These are phyloP conservation scores for Phylloscopus trochiloides DNA, from an alignment of 2,113 vertebrate species.

Conservation along the genomic window DNA sequence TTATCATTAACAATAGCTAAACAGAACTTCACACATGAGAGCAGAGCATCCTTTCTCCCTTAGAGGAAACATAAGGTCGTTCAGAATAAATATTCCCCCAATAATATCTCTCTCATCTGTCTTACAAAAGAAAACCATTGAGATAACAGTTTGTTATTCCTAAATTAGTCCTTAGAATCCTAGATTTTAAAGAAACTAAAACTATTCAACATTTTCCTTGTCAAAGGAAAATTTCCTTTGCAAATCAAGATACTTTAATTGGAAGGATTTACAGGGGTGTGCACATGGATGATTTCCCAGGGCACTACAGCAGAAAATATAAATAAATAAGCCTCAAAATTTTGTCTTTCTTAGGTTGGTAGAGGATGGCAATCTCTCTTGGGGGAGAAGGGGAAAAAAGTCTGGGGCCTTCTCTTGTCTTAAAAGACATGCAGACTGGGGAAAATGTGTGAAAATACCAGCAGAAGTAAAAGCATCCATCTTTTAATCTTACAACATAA, in stretches of 20 bases:
- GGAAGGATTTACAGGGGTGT: neutral
- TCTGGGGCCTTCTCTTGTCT: neutral
- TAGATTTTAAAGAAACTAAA: neutral
- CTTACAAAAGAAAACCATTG: neutral
- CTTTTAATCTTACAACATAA: neutral
- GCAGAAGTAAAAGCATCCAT: neutral
- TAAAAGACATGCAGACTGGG: neutral
- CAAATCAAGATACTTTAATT: slow-evolving; percentile 9
- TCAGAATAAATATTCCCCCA: neutral
- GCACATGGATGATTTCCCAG: neutral
- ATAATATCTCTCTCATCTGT: neutral
- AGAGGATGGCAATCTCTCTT: neutral
- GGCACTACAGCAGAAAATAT: neutral
- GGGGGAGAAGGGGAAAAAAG: neutral
- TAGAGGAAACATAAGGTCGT: neutral
- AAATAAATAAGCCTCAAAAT: neutral
- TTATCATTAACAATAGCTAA: slow-evolving; percentile 34
- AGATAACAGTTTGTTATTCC: neutral
- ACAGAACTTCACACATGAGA: rapidly evolving
- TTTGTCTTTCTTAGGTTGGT: neutral
- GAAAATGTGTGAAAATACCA: neutral
- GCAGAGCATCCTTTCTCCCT: neutral
- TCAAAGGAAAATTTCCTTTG: neutral
- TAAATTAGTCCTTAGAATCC: neutral
- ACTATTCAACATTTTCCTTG: neutral